Evolutionary conservation across 2,113 vertebrate genomes (phyloP).

Genomic region (Hippoglossus stenolepis): DNA sequence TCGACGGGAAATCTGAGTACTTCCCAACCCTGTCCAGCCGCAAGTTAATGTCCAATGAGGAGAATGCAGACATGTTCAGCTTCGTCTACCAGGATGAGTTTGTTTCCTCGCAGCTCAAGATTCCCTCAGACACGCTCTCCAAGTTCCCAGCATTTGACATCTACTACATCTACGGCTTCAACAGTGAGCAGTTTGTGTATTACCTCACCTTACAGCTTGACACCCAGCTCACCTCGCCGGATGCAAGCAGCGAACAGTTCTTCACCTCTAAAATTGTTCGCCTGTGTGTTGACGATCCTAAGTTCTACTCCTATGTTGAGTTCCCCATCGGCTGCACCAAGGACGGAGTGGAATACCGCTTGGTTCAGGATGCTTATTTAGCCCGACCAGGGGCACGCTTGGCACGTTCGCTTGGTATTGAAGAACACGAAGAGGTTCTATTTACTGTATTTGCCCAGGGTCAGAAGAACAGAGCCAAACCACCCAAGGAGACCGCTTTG

Average conservation of each 20-base stretch:
- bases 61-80: constrained; percentile 97
- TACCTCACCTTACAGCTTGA: constrained; percentile 96
- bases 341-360: constrained; percentile 93
- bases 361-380: constrained; percentile 95
- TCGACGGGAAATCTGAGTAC: constrained; percentile 96
- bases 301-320: constrained; percentile 98
- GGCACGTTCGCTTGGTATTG: constrained; percentile 90
- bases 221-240: constrained; percentile 93
- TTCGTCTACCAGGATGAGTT: constrained; percentile 99
- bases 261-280: constrained; percentile 98
- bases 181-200: constrained; percentile 97
- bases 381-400: constrained; percentile 88
- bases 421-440: constrained; percentile 91
- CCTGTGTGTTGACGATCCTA: constrained; percentile 93
- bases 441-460: constrained; percentile 97
- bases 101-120: constrained; percentile 96
- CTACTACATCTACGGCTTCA: constrained; percentile 97
- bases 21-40: constrained; percentile 96
- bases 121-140: constrained; percentile 95
- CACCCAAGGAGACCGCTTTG: constrained; percentile 94
- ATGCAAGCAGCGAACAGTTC: constrained; percentile 93
- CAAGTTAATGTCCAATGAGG: constrained; percentile 94
- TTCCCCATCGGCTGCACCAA: constrained; percentile 95
- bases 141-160: constrained; percentile 98
- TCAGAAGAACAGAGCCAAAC: constrained; percentile 96